These are phyloP conservation scores for Acanthurus leucopareius DNA, from an alignment of 2,797 vertebrate species.

Conservation along the genomic window DNA sequence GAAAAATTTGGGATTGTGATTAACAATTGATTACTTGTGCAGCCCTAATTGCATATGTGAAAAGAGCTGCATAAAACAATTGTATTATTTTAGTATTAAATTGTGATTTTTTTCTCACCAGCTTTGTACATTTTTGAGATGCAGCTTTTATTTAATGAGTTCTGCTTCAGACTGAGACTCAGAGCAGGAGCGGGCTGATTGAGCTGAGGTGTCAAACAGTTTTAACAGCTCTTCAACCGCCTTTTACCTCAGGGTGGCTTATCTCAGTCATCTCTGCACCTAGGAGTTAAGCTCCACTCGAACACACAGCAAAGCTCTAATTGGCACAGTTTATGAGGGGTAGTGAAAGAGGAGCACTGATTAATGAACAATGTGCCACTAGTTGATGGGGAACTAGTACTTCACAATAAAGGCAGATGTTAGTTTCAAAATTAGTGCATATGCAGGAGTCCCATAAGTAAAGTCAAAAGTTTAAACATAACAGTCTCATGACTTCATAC, in stretches of 20 bases:
- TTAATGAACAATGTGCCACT: background rate
- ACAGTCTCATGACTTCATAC: background rate
- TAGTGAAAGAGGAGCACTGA: too few species aligned
- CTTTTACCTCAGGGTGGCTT: slow-evolving; percentile 8
- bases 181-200: background rate
- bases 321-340: background rate
- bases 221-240: slow-evolving; percentile 45
- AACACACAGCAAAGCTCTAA: background rate
- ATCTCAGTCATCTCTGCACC: background rate
- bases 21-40: too few species aligned
- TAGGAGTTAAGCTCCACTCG: background rate
- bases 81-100: too few species aligned
- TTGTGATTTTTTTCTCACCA: too few species aligned
- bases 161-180: background rate
- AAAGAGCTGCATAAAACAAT: too few species aligned
- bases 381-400: background rate
- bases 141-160: too few species aligned
- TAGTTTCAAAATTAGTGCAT: background rate
- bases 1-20: too few species aligned
- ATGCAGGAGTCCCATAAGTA: background rate
- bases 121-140: too few species aligned
- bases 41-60: too few species aligned
- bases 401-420: background rate
- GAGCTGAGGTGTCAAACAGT: slow-evolving; percentile 57
- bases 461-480: background rate